phyloP scores from a whole-genome alignment of 30 jellyfish, hydroid and myxozoan genomes.

The Aurelia sp. region DNA sequence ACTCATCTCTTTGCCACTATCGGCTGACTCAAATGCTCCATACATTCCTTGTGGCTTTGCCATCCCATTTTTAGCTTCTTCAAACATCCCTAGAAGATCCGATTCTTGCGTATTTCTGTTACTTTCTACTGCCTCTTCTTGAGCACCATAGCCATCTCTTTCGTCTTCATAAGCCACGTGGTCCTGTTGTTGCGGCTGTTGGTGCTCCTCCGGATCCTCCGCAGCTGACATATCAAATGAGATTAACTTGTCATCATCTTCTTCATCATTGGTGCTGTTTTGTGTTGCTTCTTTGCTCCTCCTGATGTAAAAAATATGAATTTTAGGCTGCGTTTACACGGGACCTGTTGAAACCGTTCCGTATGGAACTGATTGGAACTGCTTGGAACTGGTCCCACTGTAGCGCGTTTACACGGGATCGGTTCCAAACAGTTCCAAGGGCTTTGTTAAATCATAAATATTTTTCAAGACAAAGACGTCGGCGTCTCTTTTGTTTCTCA shows the following conservation, averaged over 20 bases:
- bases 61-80: constrained; percentile 27
- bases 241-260: constrained; percentile 86
- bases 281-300: constrained; percentile 14
- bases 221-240: constrained; percentile 81
- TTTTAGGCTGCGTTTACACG: no score
- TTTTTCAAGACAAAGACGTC: no score
- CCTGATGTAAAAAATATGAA: no score
- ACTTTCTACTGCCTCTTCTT: neutral
- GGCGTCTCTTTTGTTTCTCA: no score
- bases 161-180: neutral
- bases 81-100: constrained; percentile 72
- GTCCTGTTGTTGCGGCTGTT: neutral
- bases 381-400: no score
- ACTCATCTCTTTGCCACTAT: constrained; percentile 37
- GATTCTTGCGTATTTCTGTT: neutral
- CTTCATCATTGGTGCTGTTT: constrained; percentile 20
- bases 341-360: no score
- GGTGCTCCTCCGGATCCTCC: constrained; percentile 41
- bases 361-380: no score
- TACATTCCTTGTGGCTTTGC: constrained; percentile 55
- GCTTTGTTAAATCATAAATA: no score
- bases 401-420: no score
- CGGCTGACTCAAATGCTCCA: constrained; percentile 85
- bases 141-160: neutral
- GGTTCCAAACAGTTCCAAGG: no score